These are phyloP conservation scores for Cyclophora albipunctata DNA, from an alignment of 2,888 invertebrate species.

Conservation along the genomic window DNA sequence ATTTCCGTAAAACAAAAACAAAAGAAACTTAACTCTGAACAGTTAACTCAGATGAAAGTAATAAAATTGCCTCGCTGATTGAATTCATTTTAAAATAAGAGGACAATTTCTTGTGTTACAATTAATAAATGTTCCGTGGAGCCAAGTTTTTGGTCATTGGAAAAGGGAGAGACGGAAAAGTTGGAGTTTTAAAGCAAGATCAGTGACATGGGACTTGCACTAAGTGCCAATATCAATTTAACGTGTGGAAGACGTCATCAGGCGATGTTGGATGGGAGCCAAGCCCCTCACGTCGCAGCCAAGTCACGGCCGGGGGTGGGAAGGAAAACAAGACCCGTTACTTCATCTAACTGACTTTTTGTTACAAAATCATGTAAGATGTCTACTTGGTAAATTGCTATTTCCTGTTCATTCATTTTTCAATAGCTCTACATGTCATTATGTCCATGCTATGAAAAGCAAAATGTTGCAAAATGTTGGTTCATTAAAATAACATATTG, in stretches of 20 bases:
- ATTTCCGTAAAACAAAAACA: too few species aligned
- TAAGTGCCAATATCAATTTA: slow-evolving; percentile 64
- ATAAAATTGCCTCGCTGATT: too few species aligned
- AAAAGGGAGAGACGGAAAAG: slow-evolving; percentile 20
- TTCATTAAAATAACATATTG: too few species aligned
- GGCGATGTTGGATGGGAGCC: slow-evolving; percentile 41
- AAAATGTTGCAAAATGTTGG: too few species aligned
- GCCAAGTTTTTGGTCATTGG: slow-evolving; percentile 12
- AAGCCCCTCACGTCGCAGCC: slow-evolving; percentile 33
- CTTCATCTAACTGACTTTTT: slow-evolving; percentile 29
- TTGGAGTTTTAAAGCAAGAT: slow-evolving; percentile 36
- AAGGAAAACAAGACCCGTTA: slow-evolving; percentile 39
- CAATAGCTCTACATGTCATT: too few species aligned
- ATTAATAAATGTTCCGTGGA: slow-evolving; percentile 10
- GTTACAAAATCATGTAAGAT: slow-evolving; percentile 12
- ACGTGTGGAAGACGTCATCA: slow-evolving; percentile 55
- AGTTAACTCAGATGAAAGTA: too few species aligned
- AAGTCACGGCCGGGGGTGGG: slow-evolving; percentile 39
- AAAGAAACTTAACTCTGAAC: too few species aligned
- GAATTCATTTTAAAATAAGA: too few species aligned
- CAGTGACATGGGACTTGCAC: slow-evolving; percentile 35
- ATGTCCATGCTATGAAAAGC: too few species aligned
- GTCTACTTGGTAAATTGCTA: slow-evolving; percentile 9
- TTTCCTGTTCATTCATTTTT: too few species aligned
- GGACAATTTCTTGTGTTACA: background rate